Evolutionary conservation across 2,797 vertebrate genomes (phyloP), one percentile per base, ranked within the genome.

Genomic region (Oreortyx pictus): DNA sequence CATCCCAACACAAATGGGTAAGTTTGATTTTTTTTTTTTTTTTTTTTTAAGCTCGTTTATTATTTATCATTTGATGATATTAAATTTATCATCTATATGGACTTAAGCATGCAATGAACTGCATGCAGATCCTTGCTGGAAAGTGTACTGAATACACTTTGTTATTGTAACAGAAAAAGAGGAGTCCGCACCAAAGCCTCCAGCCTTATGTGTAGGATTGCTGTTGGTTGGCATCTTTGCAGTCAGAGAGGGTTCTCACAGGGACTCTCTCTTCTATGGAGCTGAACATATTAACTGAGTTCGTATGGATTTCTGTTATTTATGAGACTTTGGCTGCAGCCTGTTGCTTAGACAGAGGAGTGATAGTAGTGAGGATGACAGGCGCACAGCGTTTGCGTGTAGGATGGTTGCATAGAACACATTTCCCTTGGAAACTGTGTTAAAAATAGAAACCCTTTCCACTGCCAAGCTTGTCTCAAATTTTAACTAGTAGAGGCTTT

Each of bases 361-460:
- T 24, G 41, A 14, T 5, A 49, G 54, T 17, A 43, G 24, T 59
- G 35, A 20, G 39, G 49, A 37, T 47, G 72, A 85, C 49, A 74
- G 57, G 31, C n/a, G 46, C 14, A 17, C 39, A 37, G n/a, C 23
- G 19, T 35, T 78, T 81, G 27, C 23, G 27, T 0, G 0, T 11
- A 29, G 25, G n/a, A 2, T 0, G 1, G 39, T 29, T 75, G 39
- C 47, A 75, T 56, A 66, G 73, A 59, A 24, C 22, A 35, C 19
- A 31, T 43, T 91, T 91, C 65, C 49, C 87, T 66, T 73, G 79
- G 68, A 93, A 88, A 37, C 8, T 18, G 49, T 43, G 43, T 46
- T 94, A 86, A 80, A 94, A 93, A 81, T 85, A 90, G 90, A 62
- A 94, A 82, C 14, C 3, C 24, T 50, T 79, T 44, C 46, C 65